Evolutionary conservation across 2,797 vertebrate genomes (phyloP).

Genomic region (Clamator glandarius): DNA sequence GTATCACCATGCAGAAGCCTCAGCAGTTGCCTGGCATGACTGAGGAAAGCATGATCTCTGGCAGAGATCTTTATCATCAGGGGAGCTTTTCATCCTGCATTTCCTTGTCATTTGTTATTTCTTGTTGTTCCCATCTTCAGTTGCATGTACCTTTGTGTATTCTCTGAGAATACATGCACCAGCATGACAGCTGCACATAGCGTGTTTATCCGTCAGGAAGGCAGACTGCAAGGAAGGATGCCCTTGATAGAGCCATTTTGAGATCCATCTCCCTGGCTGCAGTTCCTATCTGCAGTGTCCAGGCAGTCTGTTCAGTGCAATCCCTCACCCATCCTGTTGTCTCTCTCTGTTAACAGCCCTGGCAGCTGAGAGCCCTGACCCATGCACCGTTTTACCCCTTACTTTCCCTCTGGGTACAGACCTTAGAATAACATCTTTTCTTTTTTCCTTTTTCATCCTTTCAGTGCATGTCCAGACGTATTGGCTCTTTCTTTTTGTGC

Average conservation of each 20-base stretch:
- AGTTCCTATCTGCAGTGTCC: not conserved
- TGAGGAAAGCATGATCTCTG: not conserved
- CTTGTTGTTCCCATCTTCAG: not conserved
- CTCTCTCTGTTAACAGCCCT: not conserved
- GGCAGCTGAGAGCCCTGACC: not conserved
- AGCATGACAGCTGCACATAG: not conserved
- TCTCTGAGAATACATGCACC: not conserved
- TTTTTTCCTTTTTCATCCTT: not conserved
- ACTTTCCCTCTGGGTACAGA: not conserved
- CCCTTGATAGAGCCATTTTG: not conserved
- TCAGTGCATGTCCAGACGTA: not conserved
- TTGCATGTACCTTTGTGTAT: not conserved
- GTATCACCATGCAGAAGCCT: not conserved
- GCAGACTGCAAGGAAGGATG: not conserved
- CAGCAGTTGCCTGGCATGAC: not conserved
- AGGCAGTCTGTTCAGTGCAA: fast-evolving
- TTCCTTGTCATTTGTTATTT: not conserved
- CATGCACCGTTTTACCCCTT: not conserved
- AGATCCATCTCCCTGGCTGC: not conserved
- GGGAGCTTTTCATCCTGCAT: not conserved
- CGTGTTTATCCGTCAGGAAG: not conserved
- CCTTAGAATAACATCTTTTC: not conserved
- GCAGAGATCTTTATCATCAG: not conserved
- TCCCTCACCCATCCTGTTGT: not conserved
- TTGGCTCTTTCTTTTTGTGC: not conserved